These are phyloP conservation scores for Calosoma granatense DNA, from an alignment of 1,140 invertebrate genomes.

Conservation along the genomic window DNA sequence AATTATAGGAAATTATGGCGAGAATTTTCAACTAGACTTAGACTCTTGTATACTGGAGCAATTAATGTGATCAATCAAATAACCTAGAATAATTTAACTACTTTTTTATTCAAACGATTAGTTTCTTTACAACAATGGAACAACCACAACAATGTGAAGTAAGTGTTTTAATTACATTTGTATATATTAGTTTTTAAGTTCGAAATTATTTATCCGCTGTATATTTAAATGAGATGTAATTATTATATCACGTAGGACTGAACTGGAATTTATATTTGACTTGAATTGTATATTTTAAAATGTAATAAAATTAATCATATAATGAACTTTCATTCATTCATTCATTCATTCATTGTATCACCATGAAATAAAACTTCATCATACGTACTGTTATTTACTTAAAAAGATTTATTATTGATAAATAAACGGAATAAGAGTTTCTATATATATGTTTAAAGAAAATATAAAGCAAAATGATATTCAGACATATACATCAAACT, in stretches of 20 bases:
- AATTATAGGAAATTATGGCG: not conserved
- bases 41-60: not conserved
- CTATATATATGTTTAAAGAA: not conserved
- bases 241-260: slow-evolving; percentile 4
- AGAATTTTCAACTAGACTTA: not conserved
- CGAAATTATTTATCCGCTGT: not conserved
- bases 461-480: not conserved
- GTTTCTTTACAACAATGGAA: not conserved
- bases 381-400: no score
- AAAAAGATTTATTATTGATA: not conserved
- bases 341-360: no score
- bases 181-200: slow-evolving; percentile 9
- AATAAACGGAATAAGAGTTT: not conserved
- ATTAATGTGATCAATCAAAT: not conserved
- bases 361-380: no score
- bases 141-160: not conserved
- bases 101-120: not conserved
- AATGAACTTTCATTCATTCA: no score
- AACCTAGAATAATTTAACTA: no score
- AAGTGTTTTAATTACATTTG: not conserved
- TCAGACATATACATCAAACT: not conserved
- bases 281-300: slow-evolving; percentile 9
- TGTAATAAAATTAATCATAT: not conserved
- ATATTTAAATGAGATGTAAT: not conserved
- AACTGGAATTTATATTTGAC: slow-evolving; percentile 4